phyloP scores from a whole-genome alignment of 2,888 invertebrate genomes.

The Orchesellides sinensis region DNA sequence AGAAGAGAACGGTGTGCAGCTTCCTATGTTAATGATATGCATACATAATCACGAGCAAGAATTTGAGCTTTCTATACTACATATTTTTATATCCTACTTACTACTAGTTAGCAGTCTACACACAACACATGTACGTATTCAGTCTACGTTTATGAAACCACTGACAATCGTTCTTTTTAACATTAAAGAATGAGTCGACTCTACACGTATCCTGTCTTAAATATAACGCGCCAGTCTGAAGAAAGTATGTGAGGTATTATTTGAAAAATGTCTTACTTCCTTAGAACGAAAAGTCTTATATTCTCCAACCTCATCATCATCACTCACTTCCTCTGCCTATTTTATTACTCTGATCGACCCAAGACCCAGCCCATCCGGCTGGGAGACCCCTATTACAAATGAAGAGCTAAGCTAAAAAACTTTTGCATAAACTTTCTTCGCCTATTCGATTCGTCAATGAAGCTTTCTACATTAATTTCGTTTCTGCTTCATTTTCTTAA shows the following conservation, averaged over 20 bases:
- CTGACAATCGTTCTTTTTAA: slow-evolving; percentile 36
- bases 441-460: slow-evolving; percentile 62
- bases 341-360: slow-evolving; percentile 63
- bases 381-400: slow-evolving; percentile 7
- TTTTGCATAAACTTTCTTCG: slow-evolving; percentile 53
- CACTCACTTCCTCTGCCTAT: slow-evolving; percentile 62
- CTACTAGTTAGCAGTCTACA: neutral
- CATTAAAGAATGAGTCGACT: slow-evolving; percentile 31
- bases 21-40: slow-evolving; percentile 63
- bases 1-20: slow-evolving; percentile 30
- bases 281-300: slow-evolving; percentile 51
- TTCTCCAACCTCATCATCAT: slow-evolving; percentile 65
- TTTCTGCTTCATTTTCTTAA: slow-evolving; percentile 64
- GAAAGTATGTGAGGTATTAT: slow-evolving; percentile 38
- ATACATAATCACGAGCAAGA: slow-evolving; percentile 63
- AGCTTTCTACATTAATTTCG: slow-evolving; percentile 57
- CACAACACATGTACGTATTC: neutral
- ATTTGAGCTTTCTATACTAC: slow-evolving; percentile 41
- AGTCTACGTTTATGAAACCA: slow-evolving; percentile 48
- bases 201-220: slow-evolving; percentile 35
- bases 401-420: slow-evolving; percentile 24
- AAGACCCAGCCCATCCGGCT: slow-evolving; percentile 64
- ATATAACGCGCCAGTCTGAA: slow-evolving; percentile 45
- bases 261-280: slow-evolving; percentile 64
- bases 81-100: slow-evolving; percentile 14